A percentile compares a stretch with the other conserved stretches of the same genome.
phyloP scores from a whole-genome alignment of 2,888 invertebrate species.

The Mechanitis mazaeus region DNA sequence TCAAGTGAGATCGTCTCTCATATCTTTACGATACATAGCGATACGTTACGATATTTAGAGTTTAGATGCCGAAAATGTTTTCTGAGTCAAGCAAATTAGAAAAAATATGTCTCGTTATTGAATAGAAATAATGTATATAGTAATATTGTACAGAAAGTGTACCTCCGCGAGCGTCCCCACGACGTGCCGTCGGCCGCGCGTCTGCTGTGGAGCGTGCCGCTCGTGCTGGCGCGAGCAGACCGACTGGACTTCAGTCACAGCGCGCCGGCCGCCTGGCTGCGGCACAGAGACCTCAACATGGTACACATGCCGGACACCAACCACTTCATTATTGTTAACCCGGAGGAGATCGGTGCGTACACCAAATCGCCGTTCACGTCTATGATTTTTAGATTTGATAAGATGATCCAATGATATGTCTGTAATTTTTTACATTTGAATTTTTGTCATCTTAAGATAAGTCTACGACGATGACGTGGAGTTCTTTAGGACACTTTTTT shows the following conservation, averaged over 20 bases:
- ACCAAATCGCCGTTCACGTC: neutral
- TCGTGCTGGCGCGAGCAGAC: conserved; percentile 78
- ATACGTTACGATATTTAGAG: no score
- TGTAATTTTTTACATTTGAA: no score
- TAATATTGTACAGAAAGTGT: conserved; percentile 73
- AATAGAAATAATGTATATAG: neutral
- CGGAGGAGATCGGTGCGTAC: conserved; percentile 85
- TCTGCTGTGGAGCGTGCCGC: conserved; percentile 85
- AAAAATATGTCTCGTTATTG: no score
- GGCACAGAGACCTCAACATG: conserved; percentile 71
- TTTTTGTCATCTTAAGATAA: no score
- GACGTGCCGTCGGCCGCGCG: conserved; percentile 83
- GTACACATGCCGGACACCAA: conserved; percentile 73
- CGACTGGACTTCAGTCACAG: conserved; percentile 77
- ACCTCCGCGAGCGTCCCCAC: conserved; percentile 83
- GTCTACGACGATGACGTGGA: no score
- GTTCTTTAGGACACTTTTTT: no score
- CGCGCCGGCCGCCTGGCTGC: conserved; percentile 80
- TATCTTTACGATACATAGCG: no score
- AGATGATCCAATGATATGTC: no score
- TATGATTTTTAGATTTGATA: no score
- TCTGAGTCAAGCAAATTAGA: neutral
- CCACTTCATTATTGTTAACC: conserved; percentile 86
- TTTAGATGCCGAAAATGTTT: no score
- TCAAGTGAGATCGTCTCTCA: conserved; percentile 68